These are phyloP conservation scores for Cataglyphis rosenhaueri DNA, from an alignment of 2,888 invertebrate species.

Conservation along the genomic window DNA sequence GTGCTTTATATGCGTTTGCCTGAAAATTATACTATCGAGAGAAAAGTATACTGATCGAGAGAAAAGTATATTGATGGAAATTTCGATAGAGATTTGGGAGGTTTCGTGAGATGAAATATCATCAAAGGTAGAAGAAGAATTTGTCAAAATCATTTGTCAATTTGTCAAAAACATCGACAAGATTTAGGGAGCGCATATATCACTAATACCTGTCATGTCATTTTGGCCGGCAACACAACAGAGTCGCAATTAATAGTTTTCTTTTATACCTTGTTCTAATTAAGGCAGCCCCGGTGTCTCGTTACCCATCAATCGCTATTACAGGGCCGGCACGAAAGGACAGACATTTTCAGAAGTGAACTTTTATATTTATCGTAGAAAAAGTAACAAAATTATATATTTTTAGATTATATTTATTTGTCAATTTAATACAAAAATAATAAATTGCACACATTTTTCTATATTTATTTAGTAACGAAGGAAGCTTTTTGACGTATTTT, in stretches of 20 bases:
- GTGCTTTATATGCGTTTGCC: background rate
- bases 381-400: background rate
- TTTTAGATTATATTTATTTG: background rate
- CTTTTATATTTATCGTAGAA: background rate
- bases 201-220: background rate
- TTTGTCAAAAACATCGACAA: background rate
- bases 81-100: background rate
- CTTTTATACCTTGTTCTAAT: conserved; percentile 77
- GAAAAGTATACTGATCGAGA: background rate
- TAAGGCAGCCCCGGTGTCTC: conserved; percentile 71
- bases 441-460: background rate
- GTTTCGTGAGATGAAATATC: background rate
- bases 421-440: background rate
- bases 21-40: background rate
- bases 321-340: conserved; percentile 24
- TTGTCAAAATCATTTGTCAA: too few relatives aligned
- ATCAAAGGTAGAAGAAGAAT: background rate
- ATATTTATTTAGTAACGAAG: too few relatives aligned
- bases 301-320: conserved; percentile 43
- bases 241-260: conserved; percentile 68
- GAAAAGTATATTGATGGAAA: background rate
- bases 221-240: conserved; percentile 46
- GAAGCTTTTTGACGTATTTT: background rate
- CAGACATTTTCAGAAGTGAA: background rate
- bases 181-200: background rate